Conservation (phyloP, 2,888 invertebrate species). For the Bombyx huttoni region DNA sequence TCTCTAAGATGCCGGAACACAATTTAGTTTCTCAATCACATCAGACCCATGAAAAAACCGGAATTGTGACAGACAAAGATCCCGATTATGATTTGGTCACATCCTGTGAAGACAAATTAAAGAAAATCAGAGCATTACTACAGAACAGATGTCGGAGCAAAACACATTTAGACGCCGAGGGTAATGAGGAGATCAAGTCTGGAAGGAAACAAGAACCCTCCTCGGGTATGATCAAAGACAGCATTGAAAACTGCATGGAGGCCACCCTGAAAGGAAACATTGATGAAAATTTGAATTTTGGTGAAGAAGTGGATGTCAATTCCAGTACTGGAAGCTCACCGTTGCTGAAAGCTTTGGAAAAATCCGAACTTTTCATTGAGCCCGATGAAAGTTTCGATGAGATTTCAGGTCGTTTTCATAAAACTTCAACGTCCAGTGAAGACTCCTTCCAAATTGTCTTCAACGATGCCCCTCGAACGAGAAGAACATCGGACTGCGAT, state of each 20-base stretch:
- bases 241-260: constrained; percentile 23
- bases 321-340: constrained; percentile 32
- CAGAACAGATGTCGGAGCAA: constrained; percentile 25
- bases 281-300: constrained; percentile 34
- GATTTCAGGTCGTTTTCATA: constrained; percentile 43
- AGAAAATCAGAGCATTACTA: constrained; percentile 39
- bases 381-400: constrained; percentile 43
- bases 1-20: constrained; percentile 2
- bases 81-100: constrained; percentile 23
- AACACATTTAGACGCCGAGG: constrained; percentile 3
- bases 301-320: constrained; percentile 34
- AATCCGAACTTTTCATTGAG: not conserved
- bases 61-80: not conserved
- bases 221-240: constrained; percentile 23
- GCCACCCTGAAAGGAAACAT: constrained; percentile 26
- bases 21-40: not conserved
- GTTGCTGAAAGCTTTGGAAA: constrained; percentile 9
- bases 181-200: not conserved
- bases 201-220: constrained; percentile 14
- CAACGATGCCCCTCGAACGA: constrained; percentile 28
- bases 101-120: constrained; percentile 51
- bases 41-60: not conserved
- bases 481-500: constrained; percentile 62
- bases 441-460: constrained; percentile 65
- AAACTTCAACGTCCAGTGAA: constrained; percentile 38